These are phyloP conservation scores for Percina caprodes DNA, from an alignment of 2,113 vertebrate species.

Conservation along the genomic window DNA sequence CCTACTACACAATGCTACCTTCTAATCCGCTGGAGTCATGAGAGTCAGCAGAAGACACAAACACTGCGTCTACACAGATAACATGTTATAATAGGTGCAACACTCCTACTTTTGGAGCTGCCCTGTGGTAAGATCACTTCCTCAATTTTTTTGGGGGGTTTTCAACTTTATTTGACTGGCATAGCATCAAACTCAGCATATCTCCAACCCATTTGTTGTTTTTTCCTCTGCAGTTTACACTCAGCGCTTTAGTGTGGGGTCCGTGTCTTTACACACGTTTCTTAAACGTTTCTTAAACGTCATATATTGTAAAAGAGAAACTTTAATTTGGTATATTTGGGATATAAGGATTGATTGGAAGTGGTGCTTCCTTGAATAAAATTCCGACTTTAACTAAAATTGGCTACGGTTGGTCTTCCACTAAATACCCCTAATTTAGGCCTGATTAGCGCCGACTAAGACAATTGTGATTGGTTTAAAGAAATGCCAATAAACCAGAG, in stretches of 20 bases:
- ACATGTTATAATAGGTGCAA: constrained; percentile 60
- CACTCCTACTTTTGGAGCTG: constrained; percentile 52
- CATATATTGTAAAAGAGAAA: constrained; percentile 6
- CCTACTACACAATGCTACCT: constrained; percentile 68
- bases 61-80: constrained; percentile 47
- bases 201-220: background rate
- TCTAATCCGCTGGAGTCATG: constrained; percentile 72
- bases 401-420: background rate
- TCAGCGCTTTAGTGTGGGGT: background rate
- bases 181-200: background rate
- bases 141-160: constrained; percentile 29
- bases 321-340: background rate
- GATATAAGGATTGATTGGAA: background rate
- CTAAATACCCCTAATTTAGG: no score
- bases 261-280: background rate
- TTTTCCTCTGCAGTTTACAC: background rate
- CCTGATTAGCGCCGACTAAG: no score
- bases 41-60: constrained; percentile 68
- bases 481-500: no score
- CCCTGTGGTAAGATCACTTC: constrained; percentile 55
- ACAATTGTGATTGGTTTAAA: no score
- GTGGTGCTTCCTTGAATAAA: background rate
- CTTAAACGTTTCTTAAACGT: background rate
- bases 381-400: background rate
- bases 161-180: constrained; percentile 16